These are phyloP conservation scores for Aethina tumida DNA, from an alignment of 1,140 invertebrate genomes.

Conservation along the genomic window DNA sequence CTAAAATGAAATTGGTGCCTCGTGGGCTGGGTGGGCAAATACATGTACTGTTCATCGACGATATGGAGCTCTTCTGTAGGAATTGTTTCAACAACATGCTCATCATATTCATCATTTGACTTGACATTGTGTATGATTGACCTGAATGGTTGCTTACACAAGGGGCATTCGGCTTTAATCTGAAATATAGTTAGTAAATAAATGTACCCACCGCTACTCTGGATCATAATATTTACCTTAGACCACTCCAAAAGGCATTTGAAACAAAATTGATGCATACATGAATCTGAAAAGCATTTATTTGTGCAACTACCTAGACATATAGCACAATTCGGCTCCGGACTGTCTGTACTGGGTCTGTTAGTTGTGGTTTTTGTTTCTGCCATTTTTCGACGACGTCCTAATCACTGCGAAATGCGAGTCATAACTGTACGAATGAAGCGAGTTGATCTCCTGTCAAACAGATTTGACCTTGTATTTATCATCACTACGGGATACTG, in stretches of 20 bases:
- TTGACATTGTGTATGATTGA: conserved; percentile 88
- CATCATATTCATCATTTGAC: conserved; percentile 78
- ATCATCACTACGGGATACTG: no score
- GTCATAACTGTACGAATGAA: conserved; percentile 1
- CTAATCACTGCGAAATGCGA: conserved; percentile 1
- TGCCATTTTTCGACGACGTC: conserved; percentile 20
- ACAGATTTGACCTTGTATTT: no score
- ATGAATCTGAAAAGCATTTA: conserved; percentile 85
- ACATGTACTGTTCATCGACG: conserved; percentile 19
- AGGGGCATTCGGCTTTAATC: conserved; percentile 86
- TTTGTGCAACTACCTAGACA: conserved; percentile 78
- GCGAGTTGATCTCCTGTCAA: no score
- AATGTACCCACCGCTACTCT: not conserved
- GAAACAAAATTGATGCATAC: conserved; percentile 91
- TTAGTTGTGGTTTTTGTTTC: conserved; percentile 20
- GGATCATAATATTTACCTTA: conserved; percentile 53
- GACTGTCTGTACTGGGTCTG: conserved; percentile 43
- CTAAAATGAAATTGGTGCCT: conserved; percentile 34
- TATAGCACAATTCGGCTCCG: conserved; percentile 83
- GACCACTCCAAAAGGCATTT: conserved; percentile 89
- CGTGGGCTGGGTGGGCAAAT: conserved; percentile 23
- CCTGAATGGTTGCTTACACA: conserved; percentile 86
- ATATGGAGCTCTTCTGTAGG: conserved; percentile 16
- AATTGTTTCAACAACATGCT: conserved; percentile 45
- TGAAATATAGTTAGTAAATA: conserved; percentile 23